Percentiles rank a stretch among this genome's conserved stretches.
These are phyloP conservation scores for Chrysodeixis includens DNA, from an alignment of 2,888 invertebrate species.

Conservation along the genomic window DNA sequence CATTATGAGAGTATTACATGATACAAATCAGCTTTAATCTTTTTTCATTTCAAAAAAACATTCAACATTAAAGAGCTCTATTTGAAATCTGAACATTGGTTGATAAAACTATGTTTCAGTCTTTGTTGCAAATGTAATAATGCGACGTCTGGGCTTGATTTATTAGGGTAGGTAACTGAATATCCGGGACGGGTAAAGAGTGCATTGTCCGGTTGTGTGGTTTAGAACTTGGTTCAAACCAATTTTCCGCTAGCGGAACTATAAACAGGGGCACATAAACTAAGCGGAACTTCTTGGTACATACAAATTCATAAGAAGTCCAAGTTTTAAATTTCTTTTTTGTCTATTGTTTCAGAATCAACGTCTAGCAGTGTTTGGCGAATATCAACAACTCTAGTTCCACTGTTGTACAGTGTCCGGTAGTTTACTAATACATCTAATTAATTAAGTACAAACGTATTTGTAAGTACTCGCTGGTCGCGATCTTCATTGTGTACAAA, in stretches of 20 bases:
- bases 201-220: conserved; percentile 38
- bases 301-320: no score
- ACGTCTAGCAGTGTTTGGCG: conserved; percentile 68
- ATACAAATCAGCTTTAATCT: no score
- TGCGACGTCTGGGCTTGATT: not conserved
- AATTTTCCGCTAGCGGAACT: conserved; percentile 21
- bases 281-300: not conserved
- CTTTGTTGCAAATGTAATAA: not conserved
- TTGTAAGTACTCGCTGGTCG: conserved; percentile 45
- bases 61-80: no score
- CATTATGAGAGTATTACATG: no score
- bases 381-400: conserved; percentile 69
- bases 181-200: conserved; percentile 16
- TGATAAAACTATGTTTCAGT: not conserved
- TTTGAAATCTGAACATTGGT: not conserved
- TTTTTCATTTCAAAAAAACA: no score
- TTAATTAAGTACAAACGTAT: conserved; percentile 66
- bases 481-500: conserved; percentile 76
- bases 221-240: conserved; percentile 23
- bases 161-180: conserved; percentile 10
- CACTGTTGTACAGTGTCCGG: conserved; percentile 78
- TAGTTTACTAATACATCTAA: conserved; percentile 70
- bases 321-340: not conserved
- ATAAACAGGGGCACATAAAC: conserved; percentile 9
- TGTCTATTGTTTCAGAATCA: conserved; percentile 79